Percentiles rank a stretch among this genome's conserved stretches.
phyloP scores from a whole-genome alignment of 2,888 invertebrate species.

The Malthinus flaveolus region DNA sequence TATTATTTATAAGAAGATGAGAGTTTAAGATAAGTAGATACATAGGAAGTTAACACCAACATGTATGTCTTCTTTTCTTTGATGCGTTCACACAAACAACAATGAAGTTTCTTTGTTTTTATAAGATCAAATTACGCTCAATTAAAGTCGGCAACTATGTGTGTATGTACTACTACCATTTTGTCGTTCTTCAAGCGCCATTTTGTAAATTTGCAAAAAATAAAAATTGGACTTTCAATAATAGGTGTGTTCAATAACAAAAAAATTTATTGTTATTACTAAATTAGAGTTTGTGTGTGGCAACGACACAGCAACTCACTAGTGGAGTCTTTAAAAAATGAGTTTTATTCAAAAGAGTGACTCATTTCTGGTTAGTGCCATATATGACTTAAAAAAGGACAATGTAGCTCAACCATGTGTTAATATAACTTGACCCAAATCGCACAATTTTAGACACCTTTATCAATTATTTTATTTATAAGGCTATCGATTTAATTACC shows the following conservation, averaged over 20 bases:
- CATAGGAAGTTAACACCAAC: constrained; percentile 18
- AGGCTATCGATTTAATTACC: not conserved
- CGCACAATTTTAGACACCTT: not conserved
- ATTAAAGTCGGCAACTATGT: no score
- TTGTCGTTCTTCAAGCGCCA: no score
- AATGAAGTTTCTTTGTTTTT: constrained; percentile 17
- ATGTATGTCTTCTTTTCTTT: constrained; percentile 14
- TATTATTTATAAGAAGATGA: constrained; percentile 2
- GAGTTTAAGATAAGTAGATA: constrained; percentile 9
- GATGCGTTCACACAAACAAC: constrained; percentile 16
- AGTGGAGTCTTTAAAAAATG: constrained; percentile 1
- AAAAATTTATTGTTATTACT: no score
- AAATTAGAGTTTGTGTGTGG: not conserved
- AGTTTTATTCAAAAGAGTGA: constrained; percentile 14
- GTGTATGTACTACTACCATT: no score
- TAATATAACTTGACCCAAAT: constrained; percentile 28
- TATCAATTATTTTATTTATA: constrained; percentile 9
- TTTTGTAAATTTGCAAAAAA: no score
- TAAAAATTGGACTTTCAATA: no score
- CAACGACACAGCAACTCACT: no score
- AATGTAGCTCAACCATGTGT: constrained; percentile 17
- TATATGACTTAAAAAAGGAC: constrained; percentile 26
- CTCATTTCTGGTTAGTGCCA: constrained; percentile 27
- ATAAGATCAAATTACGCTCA: not conserved
- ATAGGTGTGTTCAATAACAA: no score